Base-by-base conservation (phyloP, 2,888 invertebrate genomes). In the Galeruca laticollis region DNA sequence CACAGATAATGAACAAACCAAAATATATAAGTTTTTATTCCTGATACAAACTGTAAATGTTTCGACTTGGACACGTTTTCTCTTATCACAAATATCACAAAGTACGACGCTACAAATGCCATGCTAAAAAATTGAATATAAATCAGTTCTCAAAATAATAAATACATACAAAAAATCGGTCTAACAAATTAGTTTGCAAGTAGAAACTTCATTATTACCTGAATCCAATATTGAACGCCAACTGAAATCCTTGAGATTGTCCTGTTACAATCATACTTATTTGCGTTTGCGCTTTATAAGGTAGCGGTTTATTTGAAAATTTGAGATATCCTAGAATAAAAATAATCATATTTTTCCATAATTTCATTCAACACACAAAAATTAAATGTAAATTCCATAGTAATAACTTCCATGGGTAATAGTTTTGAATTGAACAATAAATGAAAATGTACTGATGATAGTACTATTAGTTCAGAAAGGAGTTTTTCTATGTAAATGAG, bases 21-120 rank as follows among this genome's bases (percentile, higher is more conserved):
- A 85, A 91, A 90, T 6, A 90, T 88, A 0, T 86, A 82, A 0
- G 91, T 89, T 70, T 89, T 88, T 0, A 92, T 88, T 0, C 94
- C 94, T 1, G 93, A 91, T 0, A 93, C 91, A 74, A 90, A 88
- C 80, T 94, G 93, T 33, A 94, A 84, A 61, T 92, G 88, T 78
- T 93, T 92, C 0, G 93, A 89, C 60, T 92, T 90, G 37, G 87
- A 88, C 2, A 89, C 85, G n/a, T 92, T 87, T 82, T 95, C 95
- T 84, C 91, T 87, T 60, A 92, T 80, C 73, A 87, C 80, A 54
- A 91, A 90, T 81, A 92, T 86, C 31, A 91, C 85, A 78, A 88
- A 92, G 37, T 90, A 89, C 1, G 90, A 87, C 26, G 90, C 88
- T 2, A 90, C 90, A 78, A 95, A 91, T 0, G 92, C 89, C 82